Conservation (phyloP, 1,140 invertebrate genomes). For the Copidosoma floridanum region DNA sequence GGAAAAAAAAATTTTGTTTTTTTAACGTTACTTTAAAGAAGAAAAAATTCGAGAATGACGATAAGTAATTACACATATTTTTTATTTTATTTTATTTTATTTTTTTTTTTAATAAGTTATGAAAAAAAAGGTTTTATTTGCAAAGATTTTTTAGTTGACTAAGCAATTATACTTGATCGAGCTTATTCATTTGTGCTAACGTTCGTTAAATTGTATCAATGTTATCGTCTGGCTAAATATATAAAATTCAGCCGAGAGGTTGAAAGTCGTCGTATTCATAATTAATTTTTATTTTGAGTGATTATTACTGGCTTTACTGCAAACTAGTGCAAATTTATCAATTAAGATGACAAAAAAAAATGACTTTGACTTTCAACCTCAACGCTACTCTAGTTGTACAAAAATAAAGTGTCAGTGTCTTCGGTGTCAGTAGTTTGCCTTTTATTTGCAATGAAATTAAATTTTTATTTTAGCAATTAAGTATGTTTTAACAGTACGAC, state of each 20-base stretch:
- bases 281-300: no score
- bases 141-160: no score
- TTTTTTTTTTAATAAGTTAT: no score
- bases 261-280: conserved; percentile 1
- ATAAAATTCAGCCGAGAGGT: background rate
- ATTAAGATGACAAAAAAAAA: background rate
- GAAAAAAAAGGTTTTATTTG: no score
- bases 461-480: conserved; percentile 3
- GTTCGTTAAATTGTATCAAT: conserved; percentile 18
- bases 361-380: conserved; percentile 9
- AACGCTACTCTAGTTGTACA: conserved; percentile 14
- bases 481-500: background rate
- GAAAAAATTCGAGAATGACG: no score
- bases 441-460: conserved; percentile 16
- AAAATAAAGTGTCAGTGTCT: conserved; percentile 22
- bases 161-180: conserved; percentile 13
- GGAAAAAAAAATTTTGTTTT: no score
- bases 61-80: no score
- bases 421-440: conserved; percentile 21
- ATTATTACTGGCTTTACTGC: no score
- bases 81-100: no score
- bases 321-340: background rate
- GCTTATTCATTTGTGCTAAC: conserved; percentile 24
- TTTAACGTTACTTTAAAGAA: no score
- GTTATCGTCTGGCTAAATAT: conserved; percentile 13